Percentiles rank a stretch among this genome's conserved stretches.
These are phyloP conservation scores for Gonatopus flavifemur DNA, from an alignment of 1,140 invertebrate species.

Conservation along the genomic window DNA sequence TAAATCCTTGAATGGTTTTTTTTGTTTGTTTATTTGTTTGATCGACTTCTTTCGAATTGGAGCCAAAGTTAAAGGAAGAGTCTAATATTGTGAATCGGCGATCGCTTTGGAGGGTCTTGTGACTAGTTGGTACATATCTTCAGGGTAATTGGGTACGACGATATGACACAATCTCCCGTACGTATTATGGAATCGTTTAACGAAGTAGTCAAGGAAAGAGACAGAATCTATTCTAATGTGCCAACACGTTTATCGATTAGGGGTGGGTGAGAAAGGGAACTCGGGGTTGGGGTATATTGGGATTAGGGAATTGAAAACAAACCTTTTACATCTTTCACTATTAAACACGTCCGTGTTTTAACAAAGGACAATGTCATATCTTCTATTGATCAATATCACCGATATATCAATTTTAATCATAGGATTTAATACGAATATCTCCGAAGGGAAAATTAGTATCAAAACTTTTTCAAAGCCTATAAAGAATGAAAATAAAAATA, in stretches of 20 bases:
- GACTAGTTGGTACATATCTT: slow-evolving; percentile 44
- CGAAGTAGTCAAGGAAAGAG: slow-evolving; percentile 12
- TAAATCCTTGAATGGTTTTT: slow-evolving; percentile 14
- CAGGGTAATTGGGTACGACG: slow-evolving; percentile 38
- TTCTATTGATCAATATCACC: slow-evolving; percentile 36
- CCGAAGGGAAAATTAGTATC: slow-evolving; percentile 20
- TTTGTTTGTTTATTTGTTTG: slow-evolving; percentile 2
- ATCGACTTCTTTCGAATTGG: slow-evolving; percentile 18
- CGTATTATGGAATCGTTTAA: slow-evolving; percentile 4
- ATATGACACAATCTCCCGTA: slow-evolving; percentile 2
- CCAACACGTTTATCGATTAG: slow-evolving; percentile 55
- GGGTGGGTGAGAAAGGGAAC: too few species aligned
- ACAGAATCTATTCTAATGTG: slow-evolving; percentile 50
- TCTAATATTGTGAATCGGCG: slow-evolving; percentile 21
- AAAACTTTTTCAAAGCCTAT: slow-evolving; percentile 32
- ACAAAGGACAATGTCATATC: slow-evolving; percentile 42
- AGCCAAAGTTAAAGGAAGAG: slow-evolving; percentile 38
- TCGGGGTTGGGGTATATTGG: too few species aligned
- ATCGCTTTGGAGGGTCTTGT: slow-evolving; percentile 20
- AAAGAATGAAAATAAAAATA: slow-evolving; percentile 16
- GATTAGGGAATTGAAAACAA: slow-evolving; percentile 38
- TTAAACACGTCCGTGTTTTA: too few species aligned
- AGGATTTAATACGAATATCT: slow-evolving; percentile 24
- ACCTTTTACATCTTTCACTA: slow-evolving; percentile 46
- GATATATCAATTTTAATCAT: slow-evolving; percentile 31